Evolutionary conservation across 2,113 vertebrate species (phyloP).

Genomic region (Gopherus flavomarginatus): DNA sequence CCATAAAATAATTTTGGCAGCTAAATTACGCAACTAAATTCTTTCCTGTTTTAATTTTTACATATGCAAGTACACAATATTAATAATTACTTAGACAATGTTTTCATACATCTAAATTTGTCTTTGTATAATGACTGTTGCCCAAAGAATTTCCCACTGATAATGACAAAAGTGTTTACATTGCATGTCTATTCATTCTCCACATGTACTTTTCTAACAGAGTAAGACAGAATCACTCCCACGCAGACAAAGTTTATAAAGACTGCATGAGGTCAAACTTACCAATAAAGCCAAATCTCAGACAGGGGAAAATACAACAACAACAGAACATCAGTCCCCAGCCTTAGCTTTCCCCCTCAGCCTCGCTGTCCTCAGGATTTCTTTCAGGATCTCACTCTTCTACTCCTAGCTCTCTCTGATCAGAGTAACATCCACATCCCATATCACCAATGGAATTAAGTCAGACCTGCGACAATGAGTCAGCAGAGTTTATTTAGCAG

Average conservation of each 20-base stretch:
- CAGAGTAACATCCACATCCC: not conserved
- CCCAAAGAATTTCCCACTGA: conserved; percentile 34
- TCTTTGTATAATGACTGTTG: conserved; percentile 31
- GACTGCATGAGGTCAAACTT: not conserved
- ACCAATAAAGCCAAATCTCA: not conserved
- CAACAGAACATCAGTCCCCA: fast-evolving
- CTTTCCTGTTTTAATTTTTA: conserved; percentile 23
- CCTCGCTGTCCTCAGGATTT: not conserved
- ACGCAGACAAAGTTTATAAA: not conserved
- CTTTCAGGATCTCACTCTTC: not conserved
- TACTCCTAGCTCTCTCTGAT: not conserved
- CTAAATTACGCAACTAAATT: conserved; percentile 22
- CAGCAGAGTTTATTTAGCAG: too few relatives aligned
- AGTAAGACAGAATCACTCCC: not conserved
- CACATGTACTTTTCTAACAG: not conserved
- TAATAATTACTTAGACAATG: conserved; percentile 25
- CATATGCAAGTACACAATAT: not conserved
- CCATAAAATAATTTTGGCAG: conserved; percentile 8
- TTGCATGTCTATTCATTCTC: not conserved
- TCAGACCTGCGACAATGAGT: too few relatives aligned
- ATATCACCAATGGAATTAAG: too few relatives aligned
- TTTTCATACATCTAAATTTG: conserved; percentile 52
- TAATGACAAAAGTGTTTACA: conserved; percentile 41
- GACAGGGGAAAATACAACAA: too few relatives aligned
- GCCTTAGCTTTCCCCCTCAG: not conserved